These are phyloP conservation scores for Chlorops oryzae DNA, from an alignment of 1,140 invertebrate genomes.

Conservation along the genomic window DNA sequence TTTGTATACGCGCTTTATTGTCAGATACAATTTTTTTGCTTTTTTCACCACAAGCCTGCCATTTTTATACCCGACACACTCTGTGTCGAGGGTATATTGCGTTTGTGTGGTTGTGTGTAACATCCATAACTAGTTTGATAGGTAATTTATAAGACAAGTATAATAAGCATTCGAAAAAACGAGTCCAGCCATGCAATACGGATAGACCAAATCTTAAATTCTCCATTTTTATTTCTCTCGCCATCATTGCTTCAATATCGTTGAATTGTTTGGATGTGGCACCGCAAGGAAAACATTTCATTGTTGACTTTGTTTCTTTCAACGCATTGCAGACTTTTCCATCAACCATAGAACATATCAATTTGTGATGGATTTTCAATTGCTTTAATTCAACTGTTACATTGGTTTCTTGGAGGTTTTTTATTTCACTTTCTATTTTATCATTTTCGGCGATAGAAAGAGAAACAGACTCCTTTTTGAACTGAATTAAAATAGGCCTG, in stretches of 20 bases:
- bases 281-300: not conserved
- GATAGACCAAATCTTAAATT: not conserved
- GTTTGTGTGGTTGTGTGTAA: too few species aligned
- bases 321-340: not conserved
- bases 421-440: not conserved
- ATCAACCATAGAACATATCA: not conserved
- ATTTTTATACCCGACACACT: too few species aligned
- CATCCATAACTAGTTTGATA: too few species aligned
- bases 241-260: not conserved
- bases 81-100: too few species aligned
- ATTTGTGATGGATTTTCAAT: not conserved
- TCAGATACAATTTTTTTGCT: conserved; percentile 18
- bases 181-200: too few species aligned
- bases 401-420: too few species aligned
- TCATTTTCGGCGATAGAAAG: not conserved
- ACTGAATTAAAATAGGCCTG: not conserved
- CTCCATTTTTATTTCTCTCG: not conserved
- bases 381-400: not conserved
- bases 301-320: not conserved
- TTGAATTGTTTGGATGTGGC: not conserved
- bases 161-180: conserved; percentile 15
- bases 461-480: not conserved
- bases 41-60: conserved; percentile 18
- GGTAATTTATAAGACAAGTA: conserved; percentile 22
- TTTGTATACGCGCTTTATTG: conserved; percentile 15